Conservation (phyloP, 2,888 invertebrate species). For the Limenitis camilla region DNA sequence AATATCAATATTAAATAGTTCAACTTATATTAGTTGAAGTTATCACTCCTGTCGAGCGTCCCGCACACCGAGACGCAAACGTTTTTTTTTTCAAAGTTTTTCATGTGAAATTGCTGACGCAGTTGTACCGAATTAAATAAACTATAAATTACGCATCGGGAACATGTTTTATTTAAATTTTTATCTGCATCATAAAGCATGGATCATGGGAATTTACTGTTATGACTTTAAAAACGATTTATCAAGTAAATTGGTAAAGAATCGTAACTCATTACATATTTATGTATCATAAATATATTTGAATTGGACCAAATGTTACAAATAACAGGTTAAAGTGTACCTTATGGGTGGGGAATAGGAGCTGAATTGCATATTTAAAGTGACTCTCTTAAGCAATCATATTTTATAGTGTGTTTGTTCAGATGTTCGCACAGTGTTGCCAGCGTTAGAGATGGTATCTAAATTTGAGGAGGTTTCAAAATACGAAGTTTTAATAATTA, state of each 20-base stretch:
- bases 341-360: constrained; percentile 8
- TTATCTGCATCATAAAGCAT: not conserved
- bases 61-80: no score
- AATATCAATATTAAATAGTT: no score
- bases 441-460: constrained; percentile 30
- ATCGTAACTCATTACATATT: constrained; percentile 6
- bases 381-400: constrained; percentile 12
- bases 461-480: constrained; percentile 47
- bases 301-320: not conserved
- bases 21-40: no score
- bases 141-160: no score
- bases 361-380: not conserved
- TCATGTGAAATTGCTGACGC: no score
- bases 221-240: not conserved
- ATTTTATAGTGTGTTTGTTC: constrained; percentile 17
- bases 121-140: no score
- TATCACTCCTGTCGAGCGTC: no score
- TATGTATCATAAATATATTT: constrained; percentile 9
- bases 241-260: constrained; percentile 9
- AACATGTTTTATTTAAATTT: not conserved
- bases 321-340: not conserved
- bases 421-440: constrained; percentile 4
- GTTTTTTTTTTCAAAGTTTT: no score
- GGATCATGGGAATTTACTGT: not conserved
- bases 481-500: no score